Conservation (phyloP, 2,888 invertebrate genomes). For the Geotrupes spiniger region DNA sequence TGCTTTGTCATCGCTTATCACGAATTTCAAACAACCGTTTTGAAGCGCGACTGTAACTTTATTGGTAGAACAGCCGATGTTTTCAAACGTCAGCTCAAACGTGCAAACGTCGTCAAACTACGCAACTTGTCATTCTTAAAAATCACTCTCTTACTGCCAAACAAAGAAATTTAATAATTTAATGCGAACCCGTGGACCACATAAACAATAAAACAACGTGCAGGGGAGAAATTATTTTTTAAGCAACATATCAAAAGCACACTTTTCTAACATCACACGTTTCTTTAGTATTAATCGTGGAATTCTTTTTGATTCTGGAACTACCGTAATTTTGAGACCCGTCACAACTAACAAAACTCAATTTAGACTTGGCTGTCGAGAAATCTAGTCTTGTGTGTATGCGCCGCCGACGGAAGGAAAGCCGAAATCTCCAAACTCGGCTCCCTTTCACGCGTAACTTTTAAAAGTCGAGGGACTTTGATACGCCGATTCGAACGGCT, state of each 20-base stretch:
- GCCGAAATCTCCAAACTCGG: background rate
- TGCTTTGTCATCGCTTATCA: too few species aligned
- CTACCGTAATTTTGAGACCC: constrained; percentile 24
- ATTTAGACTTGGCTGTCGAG: constrained; percentile 42
- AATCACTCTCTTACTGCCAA: constrained; percentile 5
- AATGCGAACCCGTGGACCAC: constrained; percentile 1
- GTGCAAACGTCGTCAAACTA: too few species aligned
- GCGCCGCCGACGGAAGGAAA: constrained; percentile 16
- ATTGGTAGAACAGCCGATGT: too few species aligned
- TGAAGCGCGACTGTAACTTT: too few species aligned
- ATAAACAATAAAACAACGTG: constrained; percentile 4
- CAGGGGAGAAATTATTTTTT: constrained; percentile 21
- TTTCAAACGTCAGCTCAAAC: too few species aligned
- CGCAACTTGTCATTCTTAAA: too few species aligned
- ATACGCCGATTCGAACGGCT: background rate
- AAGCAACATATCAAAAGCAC: constrained; percentile 21
- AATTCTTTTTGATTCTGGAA: background rate
- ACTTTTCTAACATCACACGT: constrained; percentile 2
- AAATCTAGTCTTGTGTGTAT: constrained; percentile 48
- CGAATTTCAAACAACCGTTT: too few species aligned
- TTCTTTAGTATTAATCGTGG: background rate
- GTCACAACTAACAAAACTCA: constrained; percentile 17
- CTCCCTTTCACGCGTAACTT: constrained; percentile 12
- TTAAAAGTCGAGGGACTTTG: background rate
- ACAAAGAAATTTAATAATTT: constrained; percentile 1